Percentiles rank a stretch among this genome's conserved stretches.
Conservation (phyloP, 2,113 vertebrate species). For the Notothenia coriiceps region DNA sequence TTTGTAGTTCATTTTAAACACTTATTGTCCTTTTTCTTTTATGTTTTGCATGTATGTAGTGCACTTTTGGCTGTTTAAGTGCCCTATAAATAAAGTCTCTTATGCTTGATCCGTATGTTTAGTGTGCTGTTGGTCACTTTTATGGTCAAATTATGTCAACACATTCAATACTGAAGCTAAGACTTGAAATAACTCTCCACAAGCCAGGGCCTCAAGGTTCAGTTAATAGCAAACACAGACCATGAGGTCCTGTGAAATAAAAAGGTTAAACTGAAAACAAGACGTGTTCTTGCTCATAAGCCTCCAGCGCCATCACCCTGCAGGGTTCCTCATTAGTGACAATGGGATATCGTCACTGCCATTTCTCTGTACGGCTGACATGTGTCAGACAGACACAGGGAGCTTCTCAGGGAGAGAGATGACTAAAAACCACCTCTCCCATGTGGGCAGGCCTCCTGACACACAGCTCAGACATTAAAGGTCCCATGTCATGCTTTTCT, state of each 20-base stretch:
- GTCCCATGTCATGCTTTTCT: too few species aligned
- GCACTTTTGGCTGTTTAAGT: not conserved
- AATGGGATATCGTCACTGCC: slow-evolving; percentile 51
- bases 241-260: not conserved
- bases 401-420: slow-evolving; percentile 29
- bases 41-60: not conserved
- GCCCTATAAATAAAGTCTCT: not conserved
- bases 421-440: slow-evolving; percentile 35
- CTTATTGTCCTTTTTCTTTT: not conserved
- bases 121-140: not conserved
- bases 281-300: slow-evolving; percentile 29
- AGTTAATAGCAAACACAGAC: not conserved
- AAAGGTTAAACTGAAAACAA: not conserved
- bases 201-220: not conserved
- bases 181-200: not conserved
- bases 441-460: slow-evolving; percentile 34
- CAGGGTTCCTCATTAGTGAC: slow-evolving; percentile 70
- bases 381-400: slow-evolving; percentile 52
- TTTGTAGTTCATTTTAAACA: too few species aligned
- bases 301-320: slow-evolving; percentile 32
- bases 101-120: not conserved
- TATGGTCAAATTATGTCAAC: not conserved
- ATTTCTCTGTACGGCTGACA: slow-evolving; percentile 55
- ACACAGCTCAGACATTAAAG: not conserved
- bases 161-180: not conserved